These are phyloP conservation scores for Gambusia affinis DNA, from an alignment of 2,113 vertebrate species.

Conservation along the genomic window DNA sequence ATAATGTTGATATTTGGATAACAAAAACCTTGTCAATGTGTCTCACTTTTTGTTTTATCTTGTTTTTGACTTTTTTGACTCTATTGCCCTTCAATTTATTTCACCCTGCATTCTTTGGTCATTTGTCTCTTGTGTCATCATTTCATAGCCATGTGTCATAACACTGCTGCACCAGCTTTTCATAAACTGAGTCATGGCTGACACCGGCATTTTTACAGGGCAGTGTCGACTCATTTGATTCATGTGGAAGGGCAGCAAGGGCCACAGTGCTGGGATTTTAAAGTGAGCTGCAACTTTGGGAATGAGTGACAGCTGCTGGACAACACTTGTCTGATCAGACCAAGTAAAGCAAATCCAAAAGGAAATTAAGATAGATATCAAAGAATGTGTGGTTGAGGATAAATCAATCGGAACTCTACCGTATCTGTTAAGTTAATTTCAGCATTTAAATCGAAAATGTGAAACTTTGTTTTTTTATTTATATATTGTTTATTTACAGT, in stretches of 20 bases:
- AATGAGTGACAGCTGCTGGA: slow-evolving; percentile 5
- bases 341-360: not conserved
- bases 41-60: not conserved
- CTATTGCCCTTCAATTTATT: slow-evolving; percentile 14
- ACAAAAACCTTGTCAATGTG: slow-evolving; percentile 14
- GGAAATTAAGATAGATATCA: no score
- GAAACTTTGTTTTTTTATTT: not conserved
- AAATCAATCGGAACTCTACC: not conserved
- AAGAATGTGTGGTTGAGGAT: no score
- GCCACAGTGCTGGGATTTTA: not conserved
- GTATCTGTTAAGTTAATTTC: not conserved
- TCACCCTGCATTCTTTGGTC: slow-evolving; percentile 2
- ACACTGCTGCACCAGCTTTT: slow-evolving; percentile 12
- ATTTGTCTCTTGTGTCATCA: slow-evolving; percentile 5
- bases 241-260: slow-evolving; percentile 5
- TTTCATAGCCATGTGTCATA: slow-evolving; percentile 22
- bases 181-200: slow-evolving; percentile 15
- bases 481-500: no score
- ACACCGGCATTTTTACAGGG: slow-evolving; percentile 9
- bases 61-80: slow-evolving; percentile 1
- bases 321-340: not conserved
- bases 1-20: no score
- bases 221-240: slow-evolving; percentile 20
- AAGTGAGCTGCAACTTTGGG: not conserved
- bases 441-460: not conserved